Evolutionary conservation across 2,888 invertebrate species (phyloP).

Genomic region (Lepidocyrtinus sp.): DNA sequence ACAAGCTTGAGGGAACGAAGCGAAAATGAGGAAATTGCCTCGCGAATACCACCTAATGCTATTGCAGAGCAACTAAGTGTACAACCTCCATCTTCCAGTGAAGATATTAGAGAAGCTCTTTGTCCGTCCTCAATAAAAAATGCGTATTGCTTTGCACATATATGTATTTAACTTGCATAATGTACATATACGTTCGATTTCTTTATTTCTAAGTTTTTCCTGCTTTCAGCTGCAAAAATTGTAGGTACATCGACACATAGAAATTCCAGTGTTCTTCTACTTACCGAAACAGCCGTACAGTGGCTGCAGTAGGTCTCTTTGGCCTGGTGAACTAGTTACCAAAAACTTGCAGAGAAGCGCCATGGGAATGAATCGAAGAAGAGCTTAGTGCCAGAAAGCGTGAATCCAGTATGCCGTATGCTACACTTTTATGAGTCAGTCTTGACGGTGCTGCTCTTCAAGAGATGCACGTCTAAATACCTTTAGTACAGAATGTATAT

Average conservation of each 20-base stretch:
- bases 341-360: too few species aligned
- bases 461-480: too few species aligned
- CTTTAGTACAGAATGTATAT: too few species aligned
- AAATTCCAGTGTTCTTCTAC: constrained; percentile 40
- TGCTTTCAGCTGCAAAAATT: too few species aligned
- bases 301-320: constrained; percentile 47
- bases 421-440: too few species aligned
- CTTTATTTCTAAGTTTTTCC: constrained; percentile 19
- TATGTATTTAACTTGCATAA: constrained; percentile 11
- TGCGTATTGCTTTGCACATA: neutral
- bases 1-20: neutral
- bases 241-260: too few species aligned
- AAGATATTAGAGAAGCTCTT: too few species aligned
- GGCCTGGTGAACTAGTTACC: constrained; percentile 50
- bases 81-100: constrained; percentile 40
- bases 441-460: too few species aligned
- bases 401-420: neutral
- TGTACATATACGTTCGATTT: too few species aligned
- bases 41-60: constrained; percentile 49
- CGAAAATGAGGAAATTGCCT: constrained; percentile 22
- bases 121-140: neutral
- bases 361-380: too few species aligned
- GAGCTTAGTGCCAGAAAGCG: neutral
- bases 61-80: constrained; percentile 34
- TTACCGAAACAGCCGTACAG: constrained; percentile 52